Conservation (phyloP, 2,888 invertebrate genomes). For the Cheilosia grossa region DNA sequence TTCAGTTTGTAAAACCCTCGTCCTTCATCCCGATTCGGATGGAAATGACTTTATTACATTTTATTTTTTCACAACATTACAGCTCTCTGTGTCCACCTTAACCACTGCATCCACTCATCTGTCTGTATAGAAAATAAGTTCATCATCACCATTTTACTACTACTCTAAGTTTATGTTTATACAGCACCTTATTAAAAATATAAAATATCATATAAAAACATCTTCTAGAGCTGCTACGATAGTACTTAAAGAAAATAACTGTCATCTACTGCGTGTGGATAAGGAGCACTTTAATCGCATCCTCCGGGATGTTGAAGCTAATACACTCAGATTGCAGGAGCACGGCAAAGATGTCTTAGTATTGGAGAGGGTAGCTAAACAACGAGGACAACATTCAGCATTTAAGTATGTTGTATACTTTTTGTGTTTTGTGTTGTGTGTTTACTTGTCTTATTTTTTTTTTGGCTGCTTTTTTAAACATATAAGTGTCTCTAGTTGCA, state of each 20-base stretch:
- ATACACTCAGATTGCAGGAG: slow-evolving; percentile 92
- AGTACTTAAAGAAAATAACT: slow-evolving; percentile 91
- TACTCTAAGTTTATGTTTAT: too few species aligned
- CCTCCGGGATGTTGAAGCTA: slow-evolving; percentile 92
- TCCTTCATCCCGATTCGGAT: too few species aligned
- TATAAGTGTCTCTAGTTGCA: too few species aligned
- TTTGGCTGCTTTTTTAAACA: background rate
- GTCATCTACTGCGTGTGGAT: slow-evolving; percentile 92
- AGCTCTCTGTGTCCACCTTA: too few species aligned
- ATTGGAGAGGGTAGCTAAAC: slow-evolving; percentile 88
- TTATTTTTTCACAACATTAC: too few species aligned
- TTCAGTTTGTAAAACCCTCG: too few species aligned
- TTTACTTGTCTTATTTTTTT: background rate
- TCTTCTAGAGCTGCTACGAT: slow-evolving; percentile 90
- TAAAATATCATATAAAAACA: slow-evolving; percentile 35
- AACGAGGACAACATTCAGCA: slow-evolving; percentile 84
- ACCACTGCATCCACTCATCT: too few species aligned
- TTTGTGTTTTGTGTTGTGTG: slow-evolving; percentile 45
- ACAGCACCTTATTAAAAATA: slow-evolving; percentile 1
- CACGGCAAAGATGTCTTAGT: slow-evolving; percentile 93
- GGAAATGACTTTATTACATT: too few species aligned
- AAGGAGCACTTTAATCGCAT: slow-evolving; percentile 94
- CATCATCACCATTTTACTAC: too few species aligned
- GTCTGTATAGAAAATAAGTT: too few species aligned
- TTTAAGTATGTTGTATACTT: slow-evolving; percentile 85